Base-by-base conservation (phyloP, 2,888 invertebrate genomes). In the Trissolcus brochymenae region DNA sequence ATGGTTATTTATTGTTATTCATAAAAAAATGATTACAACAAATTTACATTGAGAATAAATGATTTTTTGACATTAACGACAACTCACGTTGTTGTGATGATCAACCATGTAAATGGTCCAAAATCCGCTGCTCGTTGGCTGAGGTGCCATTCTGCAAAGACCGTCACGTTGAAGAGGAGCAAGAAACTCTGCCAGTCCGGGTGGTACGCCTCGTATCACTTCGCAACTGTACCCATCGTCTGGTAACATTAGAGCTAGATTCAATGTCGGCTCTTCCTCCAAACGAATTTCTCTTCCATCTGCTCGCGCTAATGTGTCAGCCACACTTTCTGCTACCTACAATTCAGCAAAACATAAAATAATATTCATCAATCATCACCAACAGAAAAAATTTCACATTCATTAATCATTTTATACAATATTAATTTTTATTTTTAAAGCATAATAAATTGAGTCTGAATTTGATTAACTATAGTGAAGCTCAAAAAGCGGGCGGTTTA, bases 161-260 rank as follows among this genome's bases (percentile, higher is more conserved):
- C 96, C 96, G 35, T 95, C 94, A 59, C 93, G 93, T 88, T 95
- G 95, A 41, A 97, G 90, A 0, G 96, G 96, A 78, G 94, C 94
- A 43, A 97, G 90, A 87, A 97, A 97, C 89, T 97, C 96, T 0
- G 95, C 94, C 50, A 98, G 91, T 0, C 97, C 98, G 0, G 98
- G 97, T 40, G 98, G 98, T 71, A 99, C 95, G 54, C 98, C 98
- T 76, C 95, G 92, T 61, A 97, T 96, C 70, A 98, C 96, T 90
- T 99, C 98, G 87, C 97, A 98, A 86, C 98, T 98, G 90, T 98
- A 98, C 17, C 98, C 99, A 90, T 99, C 99, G 87, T 98, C 98
- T 0, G 99, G 99, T 70, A 99, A 92, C 56, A 99, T 91, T 82
- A 99, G 94, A 0, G 97, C 97, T 67, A 98, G 91, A 84, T 96